Percentiles rank a stretch among this genome's conserved stretches.
phyloP scores from a whole-genome alignment of 2,113 vertebrate species.

The Dipodomys spectabilis region DNA sequence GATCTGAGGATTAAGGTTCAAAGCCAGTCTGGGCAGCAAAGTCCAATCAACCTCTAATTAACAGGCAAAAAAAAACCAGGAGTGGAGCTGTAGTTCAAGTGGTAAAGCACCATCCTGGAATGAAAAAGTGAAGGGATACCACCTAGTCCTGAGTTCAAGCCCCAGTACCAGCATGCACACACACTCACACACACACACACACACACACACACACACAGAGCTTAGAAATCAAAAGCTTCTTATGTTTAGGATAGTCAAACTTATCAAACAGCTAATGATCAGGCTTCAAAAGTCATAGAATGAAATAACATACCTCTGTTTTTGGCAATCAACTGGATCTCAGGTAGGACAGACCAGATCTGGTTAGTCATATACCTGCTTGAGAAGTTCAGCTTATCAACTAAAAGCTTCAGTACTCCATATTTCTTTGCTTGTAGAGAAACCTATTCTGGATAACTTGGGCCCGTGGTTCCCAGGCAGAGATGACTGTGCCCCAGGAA shows the following conservation, averaged over 20 bases:
- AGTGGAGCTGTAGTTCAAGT: too few species aligned
- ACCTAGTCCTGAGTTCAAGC: too few species aligned
- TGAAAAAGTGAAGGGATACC: too few species aligned
- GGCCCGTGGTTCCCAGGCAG: not conserved
- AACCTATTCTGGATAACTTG: not conserved
- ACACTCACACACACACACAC: too few species aligned
- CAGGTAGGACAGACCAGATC: not conserved
- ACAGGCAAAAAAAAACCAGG: too few species aligned
- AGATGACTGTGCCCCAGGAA: not conserved
- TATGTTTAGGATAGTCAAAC: not conserved
- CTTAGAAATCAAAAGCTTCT: too few species aligned
- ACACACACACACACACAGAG: too few species aligned
- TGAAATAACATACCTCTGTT: not conserved
- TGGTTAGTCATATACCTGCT: not conserved
- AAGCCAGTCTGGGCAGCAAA: too few species aligned
- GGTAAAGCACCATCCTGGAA: too few species aligned
- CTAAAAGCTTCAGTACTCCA: not conserved
- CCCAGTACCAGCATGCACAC: too few species aligned
- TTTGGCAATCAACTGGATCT: not conserved
- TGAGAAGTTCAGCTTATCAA: not conserved
- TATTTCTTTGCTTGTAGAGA: constrained; percentile 30
- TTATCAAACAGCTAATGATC: not conserved
- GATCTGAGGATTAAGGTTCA: too few species aligned
- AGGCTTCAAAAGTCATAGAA: not conserved
- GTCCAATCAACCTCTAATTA: too few species aligned